A percentile compares a stretch with the other conserved stretches of the same genome.
Evolutionary conservation across 2,797 vertebrate species (phyloP).

Genomic region (Neolamprologus multifasciatus): DNA sequence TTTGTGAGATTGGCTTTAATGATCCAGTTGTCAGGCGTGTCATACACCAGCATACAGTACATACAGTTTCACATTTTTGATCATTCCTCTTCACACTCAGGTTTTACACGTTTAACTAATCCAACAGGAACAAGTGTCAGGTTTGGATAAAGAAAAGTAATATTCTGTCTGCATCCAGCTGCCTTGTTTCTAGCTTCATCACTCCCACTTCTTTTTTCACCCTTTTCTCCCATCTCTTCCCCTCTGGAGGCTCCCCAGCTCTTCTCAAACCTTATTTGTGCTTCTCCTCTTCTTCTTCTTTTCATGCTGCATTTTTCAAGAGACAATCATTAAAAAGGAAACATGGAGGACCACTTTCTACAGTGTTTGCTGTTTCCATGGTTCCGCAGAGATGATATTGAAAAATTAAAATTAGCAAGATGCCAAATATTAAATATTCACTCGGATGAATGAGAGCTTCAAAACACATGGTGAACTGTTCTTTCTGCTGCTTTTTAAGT

Average conservation of each 20-base stretch:
- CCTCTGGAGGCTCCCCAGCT: constrained; percentile 3
- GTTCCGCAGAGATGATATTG: not conserved
- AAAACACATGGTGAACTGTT: not conserved
- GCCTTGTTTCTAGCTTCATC: constrained; percentile 20
- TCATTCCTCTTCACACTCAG: not conserved
- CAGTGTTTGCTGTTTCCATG: not conserved
- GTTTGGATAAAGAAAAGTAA: not conserved
- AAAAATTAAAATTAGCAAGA: not conserved
- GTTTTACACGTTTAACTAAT: not conserved
- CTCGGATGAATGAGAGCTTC: not conserved
- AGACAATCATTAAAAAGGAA: not conserved
- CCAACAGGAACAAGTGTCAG: not conserved
- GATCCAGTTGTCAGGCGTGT: constrained; percentile 69
- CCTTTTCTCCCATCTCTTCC: constrained; percentile 14
- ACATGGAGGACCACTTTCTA: not conserved
- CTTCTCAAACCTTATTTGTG: constrained; percentile 43
- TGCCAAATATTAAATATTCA: not conserved
- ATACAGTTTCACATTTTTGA: constrained; percentile 21
- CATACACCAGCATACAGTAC: constrained; percentile 61
- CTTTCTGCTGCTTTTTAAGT: not conserved
- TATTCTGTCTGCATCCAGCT: constrained; percentile 18
- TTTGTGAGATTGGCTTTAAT: constrained; percentile 74
- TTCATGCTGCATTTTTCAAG: constrained; percentile 20
- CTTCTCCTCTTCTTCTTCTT: not conserved
- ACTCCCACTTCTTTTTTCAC: constrained; percentile 47